phyloP scores from a whole-genome alignment of 2,888 invertebrate genomes.

The Tanypteryx hageni region DNA sequence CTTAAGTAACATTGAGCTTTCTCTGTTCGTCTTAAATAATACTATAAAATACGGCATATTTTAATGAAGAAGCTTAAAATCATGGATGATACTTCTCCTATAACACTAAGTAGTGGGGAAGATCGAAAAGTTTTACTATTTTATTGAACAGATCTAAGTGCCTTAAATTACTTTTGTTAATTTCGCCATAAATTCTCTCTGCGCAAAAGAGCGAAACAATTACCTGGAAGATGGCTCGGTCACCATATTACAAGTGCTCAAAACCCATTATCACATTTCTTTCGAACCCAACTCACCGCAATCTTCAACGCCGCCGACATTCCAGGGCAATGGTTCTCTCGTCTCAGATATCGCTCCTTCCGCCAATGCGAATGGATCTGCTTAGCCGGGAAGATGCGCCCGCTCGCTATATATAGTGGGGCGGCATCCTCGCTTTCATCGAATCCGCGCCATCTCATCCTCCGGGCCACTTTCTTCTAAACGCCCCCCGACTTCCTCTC shows the following conservation, averaged over 20 bases:
- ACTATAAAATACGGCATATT: too few relatives aligned
- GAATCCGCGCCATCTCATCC: not conserved
- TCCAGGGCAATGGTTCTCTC: not conserved
- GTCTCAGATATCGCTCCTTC: not conserved
- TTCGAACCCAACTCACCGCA: conserved; percentile 38
- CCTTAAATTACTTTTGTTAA: too few relatives aligned
- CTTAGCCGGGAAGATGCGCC: not conserved
- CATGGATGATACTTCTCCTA: too few relatives aligned
- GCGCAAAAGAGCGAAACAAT: too few relatives aligned
- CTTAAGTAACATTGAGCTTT: too few relatives aligned
- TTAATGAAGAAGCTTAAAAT: too few relatives aligned
- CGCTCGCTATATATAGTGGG: not conserved
- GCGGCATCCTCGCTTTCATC: conserved; percentile 59
- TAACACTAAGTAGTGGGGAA: too few relatives aligned
- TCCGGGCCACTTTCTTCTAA: conserved; percentile 31
- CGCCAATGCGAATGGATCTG: conserved; percentile 6
- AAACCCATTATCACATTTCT: not conserved
- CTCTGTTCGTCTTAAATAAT: too few relatives aligned
- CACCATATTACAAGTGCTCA: not conserved
- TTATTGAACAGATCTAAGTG: too few relatives aligned
- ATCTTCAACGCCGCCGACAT: conserved; percentile 57
- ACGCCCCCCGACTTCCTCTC: not conserved
- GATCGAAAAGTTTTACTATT: too few relatives aligned
- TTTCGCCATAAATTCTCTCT: too few relatives aligned
- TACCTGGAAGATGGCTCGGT: too few relatives aligned